Evolutionary conservation across 2,888 invertebrate species (phyloP), one percentile per base, ranked within the genome.

Genomic region (Drosophila greeni): DNA sequence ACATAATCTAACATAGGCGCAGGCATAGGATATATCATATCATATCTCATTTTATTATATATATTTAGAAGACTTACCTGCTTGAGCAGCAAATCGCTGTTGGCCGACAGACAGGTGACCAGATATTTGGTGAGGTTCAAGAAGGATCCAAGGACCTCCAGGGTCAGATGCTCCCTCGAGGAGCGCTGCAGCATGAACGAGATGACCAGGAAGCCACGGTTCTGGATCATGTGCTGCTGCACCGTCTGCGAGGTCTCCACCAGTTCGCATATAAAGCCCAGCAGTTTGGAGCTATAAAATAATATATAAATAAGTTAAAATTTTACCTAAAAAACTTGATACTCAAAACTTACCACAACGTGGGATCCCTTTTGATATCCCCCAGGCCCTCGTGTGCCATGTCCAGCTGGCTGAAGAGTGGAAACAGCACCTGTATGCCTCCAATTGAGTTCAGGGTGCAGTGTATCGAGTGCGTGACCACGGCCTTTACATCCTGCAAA

Each of bases 141-240:
- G 90, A 97, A 97, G 34, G 96, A 96, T 62, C 95, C 95, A 64
- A 99, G 92, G 37, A 98, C 98, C 88, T 97, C 96, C 40, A 96
- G 93, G 11, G 97, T 97, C 55, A 99, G 92, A 89, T 99, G 98
- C 86, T 98, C 97, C 72, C 97, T 91, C 54, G 94, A 95, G 67
- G 96, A 97, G 82, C 97, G 92, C 89, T 98, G 97, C 84, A 99
- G 92, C 93, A 98, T 95, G 89, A 96, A 97, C 77, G 98, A 97
- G 88, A 99, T 97, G 73, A 99, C 98, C 84, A 99, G 92, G 90
- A 99, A 99, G 66, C 99, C 99, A 82, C 98, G 94, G 89, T 97
- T 98, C 76, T 99, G 99, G 88, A 98, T 95, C 95, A 99, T 97
- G 89, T 99, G 99, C 88, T 99, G 99, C 88, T 99, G 99, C 65